A percentile compares a stretch with the other conserved stretches of the same genome.
Evolutionary conservation across 2,113 vertebrate species (phyloP).

Genomic region (Nipponia nippon): DNA sequence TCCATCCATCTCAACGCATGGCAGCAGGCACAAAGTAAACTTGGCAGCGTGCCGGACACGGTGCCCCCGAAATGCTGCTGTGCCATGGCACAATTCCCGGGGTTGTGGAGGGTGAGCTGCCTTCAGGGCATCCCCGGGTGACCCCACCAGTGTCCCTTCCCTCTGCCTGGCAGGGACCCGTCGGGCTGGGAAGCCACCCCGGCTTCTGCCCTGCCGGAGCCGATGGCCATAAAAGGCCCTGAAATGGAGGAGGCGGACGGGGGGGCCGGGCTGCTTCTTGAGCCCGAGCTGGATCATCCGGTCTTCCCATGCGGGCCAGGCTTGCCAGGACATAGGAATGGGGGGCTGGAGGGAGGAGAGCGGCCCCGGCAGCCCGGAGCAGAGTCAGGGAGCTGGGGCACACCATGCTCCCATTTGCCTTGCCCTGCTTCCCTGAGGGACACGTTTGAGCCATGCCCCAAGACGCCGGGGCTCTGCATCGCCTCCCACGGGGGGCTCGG

Average conservation of each 20-base stretch:
- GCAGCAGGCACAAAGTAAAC: not conserved
- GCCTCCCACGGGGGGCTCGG: not conserved
- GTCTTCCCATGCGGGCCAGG: not conserved
- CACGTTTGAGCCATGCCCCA: accelerated
- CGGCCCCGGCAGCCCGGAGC: accelerated
- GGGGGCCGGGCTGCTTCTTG: not conserved
- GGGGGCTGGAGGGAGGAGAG: not conserved
- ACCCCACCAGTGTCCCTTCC: not conserved
- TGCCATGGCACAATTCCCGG: not conserved
- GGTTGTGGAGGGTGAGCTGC: not conserved
- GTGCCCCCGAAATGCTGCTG: not conserved
- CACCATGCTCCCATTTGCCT: not conserved
- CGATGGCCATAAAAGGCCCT: conserved; percentile 62
- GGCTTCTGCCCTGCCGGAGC: not conserved
- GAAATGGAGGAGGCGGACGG: not conserved
- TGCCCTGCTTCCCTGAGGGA: not conserved
- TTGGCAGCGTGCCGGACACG: accelerated
- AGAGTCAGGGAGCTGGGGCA: not conserved
- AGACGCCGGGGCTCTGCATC: not conserved
- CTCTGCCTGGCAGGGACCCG: not conserved
- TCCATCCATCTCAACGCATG: not conserved
- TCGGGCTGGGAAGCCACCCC: not conserved
- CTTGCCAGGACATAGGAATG: not conserved
- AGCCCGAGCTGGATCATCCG: not conserved
- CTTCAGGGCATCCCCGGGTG: not conserved